Conservation (phyloP, 2,113 vertebrate genomes). For the Neolamprologus brichardi region DNA sequence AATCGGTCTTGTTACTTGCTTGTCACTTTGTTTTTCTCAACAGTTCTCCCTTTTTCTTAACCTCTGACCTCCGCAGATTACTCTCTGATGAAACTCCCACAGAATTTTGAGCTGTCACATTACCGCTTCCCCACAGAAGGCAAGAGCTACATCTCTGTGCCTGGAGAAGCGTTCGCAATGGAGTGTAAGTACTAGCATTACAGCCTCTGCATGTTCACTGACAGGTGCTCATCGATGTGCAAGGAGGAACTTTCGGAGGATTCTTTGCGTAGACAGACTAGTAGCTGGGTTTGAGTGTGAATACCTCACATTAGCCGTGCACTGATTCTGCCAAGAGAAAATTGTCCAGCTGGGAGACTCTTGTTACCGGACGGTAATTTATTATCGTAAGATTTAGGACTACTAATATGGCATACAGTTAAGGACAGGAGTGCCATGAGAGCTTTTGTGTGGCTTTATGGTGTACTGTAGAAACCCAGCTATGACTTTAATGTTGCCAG, state of each 20-base stretch:
- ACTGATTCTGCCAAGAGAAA: slow-evolving; percentile 46
- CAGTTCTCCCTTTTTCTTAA: not conserved
- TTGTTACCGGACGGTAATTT: slow-evolving; percentile 50
- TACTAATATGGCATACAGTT: slow-evolving; percentile 8
- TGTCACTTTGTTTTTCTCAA: not conserved
- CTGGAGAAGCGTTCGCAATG: slow-evolving; percentile 79
- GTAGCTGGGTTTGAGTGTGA: slow-evolving; percentile 11
- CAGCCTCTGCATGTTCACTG: not conserved
- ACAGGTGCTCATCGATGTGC: not conserved
- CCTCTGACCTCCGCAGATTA: slow-evolving; percentile 76
- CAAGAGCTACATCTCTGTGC: slow-evolving; percentile 86
- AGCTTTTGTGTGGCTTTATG: slow-evolving; percentile 46
- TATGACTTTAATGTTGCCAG: slow-evolving; percentile 53
- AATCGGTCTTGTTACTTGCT: not conserved
- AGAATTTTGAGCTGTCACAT: slow-evolving; percentile 68
- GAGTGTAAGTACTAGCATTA: slow-evolving; percentile 73
- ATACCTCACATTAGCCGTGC: slow-evolving; percentile 1
- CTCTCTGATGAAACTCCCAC: slow-evolving; percentile 76
- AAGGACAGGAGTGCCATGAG: slow-evolving; percentile 20
- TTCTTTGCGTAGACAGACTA: not conserved
- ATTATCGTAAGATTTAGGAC: slow-evolving; percentile 40
- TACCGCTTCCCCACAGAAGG: slow-evolving; percentile 88
- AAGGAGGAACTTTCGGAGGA: not conserved
- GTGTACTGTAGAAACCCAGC: slow-evolving; percentile 36
- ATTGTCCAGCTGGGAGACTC: slow-evolving; percentile 33